A percentile compares a stretch with the other conserved stretches of the same genome.
Evolutionary conservation across 2,797 vertebrate species (phyloP).

Genomic region (Bucorvus abyssinicus): DNA sequence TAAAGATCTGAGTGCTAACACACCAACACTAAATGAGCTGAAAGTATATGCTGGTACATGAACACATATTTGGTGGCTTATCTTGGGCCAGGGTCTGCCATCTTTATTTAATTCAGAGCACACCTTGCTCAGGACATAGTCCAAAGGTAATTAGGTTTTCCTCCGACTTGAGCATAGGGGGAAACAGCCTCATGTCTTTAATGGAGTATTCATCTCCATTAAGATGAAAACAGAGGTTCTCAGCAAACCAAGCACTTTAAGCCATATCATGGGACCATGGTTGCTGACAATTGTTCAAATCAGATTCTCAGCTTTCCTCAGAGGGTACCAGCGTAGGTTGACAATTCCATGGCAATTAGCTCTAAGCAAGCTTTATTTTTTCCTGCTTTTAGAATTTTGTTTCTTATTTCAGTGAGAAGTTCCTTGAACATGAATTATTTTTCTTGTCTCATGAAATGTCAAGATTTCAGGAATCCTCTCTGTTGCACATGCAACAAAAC

Average conservation of each 20-base stretch:
- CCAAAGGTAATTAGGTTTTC: not conserved
- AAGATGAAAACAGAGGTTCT: not conserved
- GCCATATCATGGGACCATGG: rapidly evolving
- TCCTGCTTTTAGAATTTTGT: not conserved
- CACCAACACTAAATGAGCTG: not conserved
- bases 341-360: not conserved
- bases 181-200: not conserved
- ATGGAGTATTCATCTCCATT: not conserved
- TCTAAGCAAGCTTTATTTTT: not conserved
- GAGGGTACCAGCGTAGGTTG: not conserved
- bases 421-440: not conserved
- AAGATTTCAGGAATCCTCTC: not conserved
- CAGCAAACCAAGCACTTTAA: not conserved
- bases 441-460: not conserved
- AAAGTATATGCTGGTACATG: not conserved
- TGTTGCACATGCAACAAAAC: not conserved
- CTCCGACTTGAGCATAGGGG: not conserved
- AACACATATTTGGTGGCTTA: not conserved
- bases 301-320: not conserved
- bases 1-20: not conserved
- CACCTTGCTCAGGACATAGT: not conserved
- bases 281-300: not conserved
- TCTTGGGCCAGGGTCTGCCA: not conserved
- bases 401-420: not conserved
- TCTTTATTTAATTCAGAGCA: not conserved